Evolutionary conservation across 2,797 vertebrate genomes (phyloP).

Genomic region (Acomys russatus): DNA sequence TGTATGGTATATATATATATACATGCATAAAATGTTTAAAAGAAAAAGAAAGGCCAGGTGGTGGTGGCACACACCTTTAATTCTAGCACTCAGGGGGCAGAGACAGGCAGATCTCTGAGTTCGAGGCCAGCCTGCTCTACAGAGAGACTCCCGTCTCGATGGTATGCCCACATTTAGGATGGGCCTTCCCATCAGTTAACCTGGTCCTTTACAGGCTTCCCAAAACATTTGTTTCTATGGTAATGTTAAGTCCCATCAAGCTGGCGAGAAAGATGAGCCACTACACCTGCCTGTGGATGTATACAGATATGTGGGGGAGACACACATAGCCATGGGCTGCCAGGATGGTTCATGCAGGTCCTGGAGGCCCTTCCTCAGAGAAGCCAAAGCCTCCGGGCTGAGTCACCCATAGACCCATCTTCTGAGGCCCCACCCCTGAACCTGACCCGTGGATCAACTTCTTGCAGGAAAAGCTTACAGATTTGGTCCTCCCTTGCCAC

Average conservation of each 20-base stretch:
- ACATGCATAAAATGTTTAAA: too few relatives aligned
- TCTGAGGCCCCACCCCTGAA: neutral
- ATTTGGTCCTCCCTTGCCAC: constrained; percentile 91
- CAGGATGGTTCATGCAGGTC: neutral
- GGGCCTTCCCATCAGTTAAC: neutral
- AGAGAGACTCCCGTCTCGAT: too few relatives aligned
- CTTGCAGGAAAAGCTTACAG: constrained; percentile 90
- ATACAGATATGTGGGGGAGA: too few relatives aligned
- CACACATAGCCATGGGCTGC: neutral
- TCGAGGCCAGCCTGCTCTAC: too few relatives aligned
- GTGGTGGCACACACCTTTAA: too few relatives aligned
- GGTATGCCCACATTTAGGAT: neutral
- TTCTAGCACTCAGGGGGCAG: too few relatives aligned
- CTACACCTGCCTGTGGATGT: fast-evolving
- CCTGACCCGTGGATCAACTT: neutral
- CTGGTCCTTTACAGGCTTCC: neutral
- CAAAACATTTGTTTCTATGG: neutral
- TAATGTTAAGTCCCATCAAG: neutral
- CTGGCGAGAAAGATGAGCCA: neutral
- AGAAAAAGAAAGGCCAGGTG: too few relatives aligned
- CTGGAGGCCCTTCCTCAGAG: neutral
- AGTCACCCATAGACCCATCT: neutral
- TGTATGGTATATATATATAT: too few relatives aligned
- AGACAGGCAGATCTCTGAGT: too few relatives aligned
- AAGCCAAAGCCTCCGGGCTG: neutral